Evolutionary conservation across 2,888 invertebrate genomes (phyloP).

Genomic region (Pseudeuparius sepicola): DNA sequence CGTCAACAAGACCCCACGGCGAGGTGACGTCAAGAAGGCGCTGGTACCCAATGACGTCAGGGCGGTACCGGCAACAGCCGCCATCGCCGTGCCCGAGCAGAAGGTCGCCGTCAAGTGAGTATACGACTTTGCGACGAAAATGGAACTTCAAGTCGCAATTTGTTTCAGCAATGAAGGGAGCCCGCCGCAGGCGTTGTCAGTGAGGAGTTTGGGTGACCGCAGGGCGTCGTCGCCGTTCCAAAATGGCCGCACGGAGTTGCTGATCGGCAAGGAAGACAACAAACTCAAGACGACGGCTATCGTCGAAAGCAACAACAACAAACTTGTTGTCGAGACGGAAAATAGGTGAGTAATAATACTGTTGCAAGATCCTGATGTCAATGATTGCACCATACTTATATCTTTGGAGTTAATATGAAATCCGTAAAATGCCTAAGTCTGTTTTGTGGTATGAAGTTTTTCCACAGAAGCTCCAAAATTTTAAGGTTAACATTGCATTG

Average conservation of each 20-base stretch:
- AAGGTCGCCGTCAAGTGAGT: too few species aligned
- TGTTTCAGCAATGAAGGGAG: too few species aligned
- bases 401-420: slow-evolving; percentile 7
- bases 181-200: slow-evolving; percentile 14
- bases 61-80: too few species aligned
- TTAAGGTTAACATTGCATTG: too few species aligned
- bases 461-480: too few species aligned
- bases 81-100: too few species aligned
- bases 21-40: slow-evolving; percentile 38
- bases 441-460: neutral
- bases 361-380: neutral
- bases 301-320: slow-evolving; percentile 46
- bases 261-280: slow-evolving; percentile 57
- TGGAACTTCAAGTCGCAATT: too few species aligned
- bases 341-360: slow-evolving; percentile 49
- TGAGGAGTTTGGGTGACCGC: slow-evolving; percentile 34
- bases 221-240: slow-evolving; percentile 49
- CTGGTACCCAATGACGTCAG: slow-evolving; percentile 24
- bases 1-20: too few species aligned
- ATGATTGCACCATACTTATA: neutral
- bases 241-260: slow-evolving; percentile 66
- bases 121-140: too few species aligned
- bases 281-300: slow-evolving; percentile 51
- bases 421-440: neutral
- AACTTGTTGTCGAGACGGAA: slow-evolving; percentile 47